phyloP scores from a whole-genome alignment of 2,113 vertebrate species.

The Ardeotis arabs region DNA sequence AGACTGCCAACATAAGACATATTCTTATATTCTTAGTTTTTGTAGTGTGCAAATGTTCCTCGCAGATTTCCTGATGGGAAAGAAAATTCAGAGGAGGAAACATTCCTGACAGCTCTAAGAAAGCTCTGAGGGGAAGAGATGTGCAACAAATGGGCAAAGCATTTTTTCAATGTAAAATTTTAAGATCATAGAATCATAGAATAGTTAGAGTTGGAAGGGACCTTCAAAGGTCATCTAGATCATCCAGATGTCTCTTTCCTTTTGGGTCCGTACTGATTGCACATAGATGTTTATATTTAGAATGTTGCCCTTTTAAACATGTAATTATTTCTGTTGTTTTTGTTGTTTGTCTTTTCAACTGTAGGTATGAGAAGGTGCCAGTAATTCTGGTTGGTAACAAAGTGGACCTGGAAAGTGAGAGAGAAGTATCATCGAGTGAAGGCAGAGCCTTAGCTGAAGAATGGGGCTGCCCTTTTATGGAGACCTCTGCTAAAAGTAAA shows the following conservation, averaged over 20 bases:
- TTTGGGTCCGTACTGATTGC: neutral
- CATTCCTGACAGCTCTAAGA: neutral
- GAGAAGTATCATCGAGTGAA: slow-evolving; percentile 93
- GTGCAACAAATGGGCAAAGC: neutral
- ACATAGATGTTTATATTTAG: neutral
- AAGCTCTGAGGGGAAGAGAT: neutral
- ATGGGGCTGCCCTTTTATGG: slow-evolving; percentile 99
- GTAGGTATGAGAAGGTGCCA: slow-evolving; percentile 97
- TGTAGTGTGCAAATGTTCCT: neutral
- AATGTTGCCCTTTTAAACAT: neutral
- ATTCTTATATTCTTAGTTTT: neutral
- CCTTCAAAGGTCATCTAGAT: neutral
- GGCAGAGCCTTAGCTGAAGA: slow-evolving; percentile 96
- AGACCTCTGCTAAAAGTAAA: slow-evolving; percentile 99
- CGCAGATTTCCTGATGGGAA: neutral
- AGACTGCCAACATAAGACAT: neutral
- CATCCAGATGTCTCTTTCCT: neutral
- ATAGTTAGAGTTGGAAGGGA: too few species aligned
- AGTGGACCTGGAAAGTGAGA: slow-evolving; percentile 96
- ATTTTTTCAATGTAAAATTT: neutral
- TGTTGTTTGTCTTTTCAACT: neutral
- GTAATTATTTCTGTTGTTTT: neutral
- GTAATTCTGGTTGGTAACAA: slow-evolving; percentile 99
- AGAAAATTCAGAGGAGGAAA: neutral
- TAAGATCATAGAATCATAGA: neutral